These are phyloP conservation scores for Drosophila lacertosa DNA, from an alignment of 1,140 invertebrate genomes.

Conservation along the genomic window DNA sequence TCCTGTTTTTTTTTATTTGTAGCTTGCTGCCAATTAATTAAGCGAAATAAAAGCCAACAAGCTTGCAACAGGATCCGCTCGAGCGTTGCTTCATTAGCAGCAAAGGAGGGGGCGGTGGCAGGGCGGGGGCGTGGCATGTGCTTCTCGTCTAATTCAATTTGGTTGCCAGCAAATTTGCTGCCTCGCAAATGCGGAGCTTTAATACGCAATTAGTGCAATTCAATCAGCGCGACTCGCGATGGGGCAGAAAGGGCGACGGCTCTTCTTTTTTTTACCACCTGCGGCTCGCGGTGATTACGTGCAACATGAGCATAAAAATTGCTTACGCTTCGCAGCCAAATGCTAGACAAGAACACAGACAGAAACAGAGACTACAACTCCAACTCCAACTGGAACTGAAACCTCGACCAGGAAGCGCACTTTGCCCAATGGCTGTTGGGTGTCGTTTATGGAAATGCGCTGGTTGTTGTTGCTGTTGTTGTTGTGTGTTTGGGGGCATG, in stretches of 20 bases:
- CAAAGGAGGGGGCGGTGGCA: neutral
- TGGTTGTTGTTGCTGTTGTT: too few relatives aligned
- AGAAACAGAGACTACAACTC: constrained; percentile 1
- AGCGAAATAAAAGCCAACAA: constrained; percentile 80
- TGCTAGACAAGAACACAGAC: constrained; percentile 16
- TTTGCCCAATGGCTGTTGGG: constrained; percentile 47
- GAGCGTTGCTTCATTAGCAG: constrained; percentile 67
- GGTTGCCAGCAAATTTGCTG: constrained; percentile 68
- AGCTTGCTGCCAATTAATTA: constrained; percentile 78
- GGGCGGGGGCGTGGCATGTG: constrained; percentile 15
- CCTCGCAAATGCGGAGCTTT: constrained; percentile 67
- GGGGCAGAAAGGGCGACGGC: too few relatives aligned
- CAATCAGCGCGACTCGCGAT: constrained; percentile 63
- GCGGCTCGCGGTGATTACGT: constrained; percentile 81
- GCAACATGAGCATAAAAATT: constrained; percentile 82
- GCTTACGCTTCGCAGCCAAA: constrained; percentile 68
- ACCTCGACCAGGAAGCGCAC: constrained; percentile 52
- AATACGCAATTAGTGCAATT: constrained; percentile 82
- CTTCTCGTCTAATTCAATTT: constrained; percentile 66
- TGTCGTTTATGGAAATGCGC: constrained; percentile 64
- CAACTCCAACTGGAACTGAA: neutral
- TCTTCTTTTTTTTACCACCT: constrained; percentile 82
- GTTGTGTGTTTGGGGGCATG: constrained; percentile 27
- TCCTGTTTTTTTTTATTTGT: constrained; percentile 47
- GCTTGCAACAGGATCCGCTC: constrained; percentile 36